A percentile compares a stretch with the other conserved stretches of the same genome.
phyloP scores from a whole-genome alignment of 2,797 vertebrate genomes.

The Lacerta bilineata region DNA sequence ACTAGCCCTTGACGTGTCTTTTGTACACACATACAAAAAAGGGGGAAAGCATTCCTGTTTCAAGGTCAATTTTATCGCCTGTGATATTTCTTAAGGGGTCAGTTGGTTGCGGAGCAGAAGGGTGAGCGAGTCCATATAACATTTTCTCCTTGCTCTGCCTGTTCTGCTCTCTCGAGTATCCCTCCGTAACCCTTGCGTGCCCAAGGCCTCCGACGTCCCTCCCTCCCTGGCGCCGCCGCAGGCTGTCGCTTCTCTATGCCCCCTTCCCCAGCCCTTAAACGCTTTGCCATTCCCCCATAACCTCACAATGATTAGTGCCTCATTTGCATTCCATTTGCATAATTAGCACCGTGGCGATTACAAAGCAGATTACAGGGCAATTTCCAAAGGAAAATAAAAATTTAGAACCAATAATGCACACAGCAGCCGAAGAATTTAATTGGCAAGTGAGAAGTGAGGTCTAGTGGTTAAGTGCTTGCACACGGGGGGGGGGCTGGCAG shows the following conservation, averaged over 20 bases:
- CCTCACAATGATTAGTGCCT: slow-evolving; percentile 40
- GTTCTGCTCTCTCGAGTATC: not conserved
- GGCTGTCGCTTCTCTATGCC: not conserved
- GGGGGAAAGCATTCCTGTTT: not conserved
- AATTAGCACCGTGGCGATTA: slow-evolving; percentile 46
- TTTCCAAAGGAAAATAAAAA: slow-evolving; percentile 55
- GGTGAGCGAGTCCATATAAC: not conserved
- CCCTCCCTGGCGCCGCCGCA: not conserved
- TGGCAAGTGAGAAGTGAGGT: slow-evolving; percentile 43
- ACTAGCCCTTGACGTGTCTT: not conserved
- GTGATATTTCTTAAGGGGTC: slow-evolving; percentile 41
- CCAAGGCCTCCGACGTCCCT: not conserved
- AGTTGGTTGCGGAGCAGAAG: slow-evolving; percentile 6
- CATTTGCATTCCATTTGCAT: slow-evolving; percentile 50
- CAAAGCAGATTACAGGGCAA: slow-evolving; percentile 54
- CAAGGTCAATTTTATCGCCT: slow-evolving; percentile 42
- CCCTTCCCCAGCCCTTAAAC: slow-evolving; percentile 1
- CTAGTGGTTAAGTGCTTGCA: slow-evolving; percentile 25
- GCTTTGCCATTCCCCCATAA: slow-evolving; percentile 34
- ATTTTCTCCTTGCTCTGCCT: slow-evolving; percentile 3
- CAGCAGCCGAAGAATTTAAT: slow-evolving; percentile 29
- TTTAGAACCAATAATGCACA: slow-evolving; percentile 40
- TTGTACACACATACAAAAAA: not conserved
- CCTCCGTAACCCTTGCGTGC: not conserved
- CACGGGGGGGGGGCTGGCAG: too few relatives aligned